Evolutionary conservation across 2,888 invertebrate genomes (phyloP), one percentile per base, ranked within the genome.

Genomic region (Myathropa florea): DNA sequence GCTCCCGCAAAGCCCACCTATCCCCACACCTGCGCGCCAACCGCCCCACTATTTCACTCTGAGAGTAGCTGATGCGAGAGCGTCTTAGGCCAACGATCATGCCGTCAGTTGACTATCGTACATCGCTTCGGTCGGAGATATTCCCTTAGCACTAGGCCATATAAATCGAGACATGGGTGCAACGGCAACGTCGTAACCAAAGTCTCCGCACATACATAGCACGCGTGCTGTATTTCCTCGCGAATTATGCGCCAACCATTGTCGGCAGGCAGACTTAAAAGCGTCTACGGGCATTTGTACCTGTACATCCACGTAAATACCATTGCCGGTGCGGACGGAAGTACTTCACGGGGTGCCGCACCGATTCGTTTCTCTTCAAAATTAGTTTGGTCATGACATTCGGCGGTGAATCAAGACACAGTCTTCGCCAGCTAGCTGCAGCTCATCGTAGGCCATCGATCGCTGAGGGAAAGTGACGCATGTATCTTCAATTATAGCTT

Each of bases 361-460:
- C 68, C 82, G 57, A 71, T 70, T 46, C 46, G 46, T 78, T 46
- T 39, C 39, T 72, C 76, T 67, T 68, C 76, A 46, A 79, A 83
- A 80, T 63, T 68, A 63, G 63, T 68, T 67, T 83, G 83, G 76
- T 83, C 87, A 83, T 87, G 87, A 87, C 83, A 83, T 80, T 87
- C 83, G 72, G 28, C 46, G 71, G 68, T 59, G 10, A 53, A 53
- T 68, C 76, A 24, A 36, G 72, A 63, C 61, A 79, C 21, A 18
- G 64, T 28, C 36, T 60, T n/a, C n/a, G n/a, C n/a, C 39, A 68
- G 59, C 59, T 71, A n/a, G 53, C 55, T 39, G 12, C 53, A 30
- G 55, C 60, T 70, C 3, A 33, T 12, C 59, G 83, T 79, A 28
- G 59, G 63, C 63, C 61, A 24, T 28, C 36, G 2, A 6, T 14